Conservation (phyloP, 2,888 invertebrate genomes). For the Julus scanicus region DNA sequence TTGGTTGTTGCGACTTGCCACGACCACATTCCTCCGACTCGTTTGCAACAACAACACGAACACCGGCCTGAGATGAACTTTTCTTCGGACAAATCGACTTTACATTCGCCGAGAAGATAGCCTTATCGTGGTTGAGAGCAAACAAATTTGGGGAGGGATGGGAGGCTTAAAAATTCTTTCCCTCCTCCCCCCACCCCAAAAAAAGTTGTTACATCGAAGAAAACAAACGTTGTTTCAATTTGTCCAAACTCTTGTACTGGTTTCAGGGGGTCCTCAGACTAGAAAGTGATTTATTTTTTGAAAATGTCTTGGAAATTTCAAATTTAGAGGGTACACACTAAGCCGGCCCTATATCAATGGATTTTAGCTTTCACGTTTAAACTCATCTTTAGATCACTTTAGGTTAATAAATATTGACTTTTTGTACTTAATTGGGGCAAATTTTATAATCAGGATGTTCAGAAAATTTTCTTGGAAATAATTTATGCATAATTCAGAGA, state of each 20-base stretch:
- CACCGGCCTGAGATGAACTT: conserved; percentile 20
- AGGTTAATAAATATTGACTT: too few relatives aligned
- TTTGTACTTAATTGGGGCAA: too few relatives aligned
- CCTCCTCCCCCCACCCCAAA: not conserved
- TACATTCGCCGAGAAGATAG: not conserved
- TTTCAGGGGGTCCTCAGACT: too few relatives aligned
- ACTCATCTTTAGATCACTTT: too few relatives aligned
- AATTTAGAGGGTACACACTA: too few relatives aligned
- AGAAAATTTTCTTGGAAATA: too few relatives aligned
- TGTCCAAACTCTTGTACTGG: not conserved
- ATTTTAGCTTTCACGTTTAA: too few relatives aligned
- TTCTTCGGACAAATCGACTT: conserved; percentile 12
- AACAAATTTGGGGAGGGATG: not conserved
- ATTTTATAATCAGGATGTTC: too few relatives aligned
- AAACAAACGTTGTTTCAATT: not conserved
- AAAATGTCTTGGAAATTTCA: too few relatives aligned
- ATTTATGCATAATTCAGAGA: too few relatives aligned
- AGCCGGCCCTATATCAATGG: too few relatives aligned
- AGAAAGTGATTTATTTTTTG: too few relatives aligned
- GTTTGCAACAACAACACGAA: not conserved
- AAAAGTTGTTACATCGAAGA: not conserved
- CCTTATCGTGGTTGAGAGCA: not conserved
- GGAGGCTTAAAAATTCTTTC: not conserved
- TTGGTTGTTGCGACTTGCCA: not conserved
- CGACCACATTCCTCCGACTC: conserved; percentile 15